These are phyloP conservation scores for Galemys pyrenaicus DNA, from an alignment of 2,113 vertebrate species.

Conservation along the genomic window DNA sequence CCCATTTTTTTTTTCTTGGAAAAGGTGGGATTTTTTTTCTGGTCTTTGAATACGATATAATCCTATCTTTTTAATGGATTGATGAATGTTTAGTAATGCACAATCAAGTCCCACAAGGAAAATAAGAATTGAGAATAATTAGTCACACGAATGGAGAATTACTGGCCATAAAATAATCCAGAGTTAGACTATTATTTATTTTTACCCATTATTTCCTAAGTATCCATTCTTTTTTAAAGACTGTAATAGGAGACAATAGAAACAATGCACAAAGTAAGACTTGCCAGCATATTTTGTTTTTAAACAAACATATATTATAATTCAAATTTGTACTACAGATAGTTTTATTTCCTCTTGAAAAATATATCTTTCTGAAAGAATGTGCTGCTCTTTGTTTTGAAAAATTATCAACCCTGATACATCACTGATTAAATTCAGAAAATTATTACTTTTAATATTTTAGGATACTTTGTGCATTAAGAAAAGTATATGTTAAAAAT, in stretches of 20 bases:
- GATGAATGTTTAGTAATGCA: neutral
- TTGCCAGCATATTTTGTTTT: neutral
- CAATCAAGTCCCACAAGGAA: neutral
- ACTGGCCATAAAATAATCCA: slow-evolving; percentile 32
- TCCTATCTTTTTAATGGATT: neutral
- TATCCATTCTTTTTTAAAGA: slow-evolving; percentile 2
- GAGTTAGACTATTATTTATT: neutral
- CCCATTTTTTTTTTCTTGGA: neutral
- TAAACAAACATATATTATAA: neutral
- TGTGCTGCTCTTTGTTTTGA: neutral
- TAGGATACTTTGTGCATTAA: neutral
- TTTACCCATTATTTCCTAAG: neutral
- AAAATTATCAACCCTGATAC: neutral
- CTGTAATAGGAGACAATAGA: neutral
- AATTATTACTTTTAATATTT: slow-evolving; percentile 39
- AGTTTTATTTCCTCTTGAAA: slow-evolving; percentile 36
- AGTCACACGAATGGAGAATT: neutral
- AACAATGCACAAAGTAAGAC: neutral
- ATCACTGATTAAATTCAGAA: slow-evolving; percentile 15
- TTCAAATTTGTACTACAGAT: neutral
- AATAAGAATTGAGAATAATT: neutral
- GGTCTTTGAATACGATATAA: neutral
- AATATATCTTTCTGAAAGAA: neutral
- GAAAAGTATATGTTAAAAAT: neutral
- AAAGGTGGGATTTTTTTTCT: neutral